Evolutionary conservation across 2,113 vertebrate species (phyloP), one percentile per base, ranked within the genome.

Genomic region (Ameiurus melas): DNA sequence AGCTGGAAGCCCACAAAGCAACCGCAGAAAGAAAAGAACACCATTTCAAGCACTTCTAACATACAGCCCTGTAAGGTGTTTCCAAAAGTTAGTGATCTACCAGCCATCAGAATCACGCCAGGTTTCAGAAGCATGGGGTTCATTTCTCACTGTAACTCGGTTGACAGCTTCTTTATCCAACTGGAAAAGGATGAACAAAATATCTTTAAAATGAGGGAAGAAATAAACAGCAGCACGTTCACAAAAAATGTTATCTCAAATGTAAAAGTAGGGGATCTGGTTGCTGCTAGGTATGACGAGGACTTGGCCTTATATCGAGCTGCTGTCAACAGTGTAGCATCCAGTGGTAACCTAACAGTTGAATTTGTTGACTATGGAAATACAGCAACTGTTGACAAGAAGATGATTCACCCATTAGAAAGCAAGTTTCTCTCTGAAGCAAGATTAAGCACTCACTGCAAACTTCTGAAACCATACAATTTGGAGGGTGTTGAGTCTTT

Each of bases 351-450:
- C 17, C 93, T 95, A 87, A 94, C 92, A 85, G 94, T 98, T n/a
- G 96, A 97, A 89, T 98, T 97, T 91, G 93, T 98, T 90, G 97
- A 98, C 92, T 98, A 97, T 90, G 97, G 97, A 86, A 97, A 97
- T 87, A 62, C 90, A 4, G 92, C 93, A 73, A 80, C 93, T 43
- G 90, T 97, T 39, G 91, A 84, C 82, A 92, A 71, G 22, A 95
- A 94, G 66, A 96, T 96, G 88, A 93, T 96, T 47, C 93, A 86
- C 84, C 89, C 84, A 84, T 90, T 98, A 83, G 90, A 93, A 19
- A 88, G 89, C 10, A 90, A 92, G 47, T 96, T 95, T 89, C 92
- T 96, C 90, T 90, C 88, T 85, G 85, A 95, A 51, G 95, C 96
- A 0, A 95, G 94, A 86, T 93, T 97, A 57, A 95, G 96, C 89